Evolutionary conservation across 2,888 invertebrate genomes (phyloP), one percentile per base, ranked within the genome.

Genomic region (Andrena dorsata): DNA sequence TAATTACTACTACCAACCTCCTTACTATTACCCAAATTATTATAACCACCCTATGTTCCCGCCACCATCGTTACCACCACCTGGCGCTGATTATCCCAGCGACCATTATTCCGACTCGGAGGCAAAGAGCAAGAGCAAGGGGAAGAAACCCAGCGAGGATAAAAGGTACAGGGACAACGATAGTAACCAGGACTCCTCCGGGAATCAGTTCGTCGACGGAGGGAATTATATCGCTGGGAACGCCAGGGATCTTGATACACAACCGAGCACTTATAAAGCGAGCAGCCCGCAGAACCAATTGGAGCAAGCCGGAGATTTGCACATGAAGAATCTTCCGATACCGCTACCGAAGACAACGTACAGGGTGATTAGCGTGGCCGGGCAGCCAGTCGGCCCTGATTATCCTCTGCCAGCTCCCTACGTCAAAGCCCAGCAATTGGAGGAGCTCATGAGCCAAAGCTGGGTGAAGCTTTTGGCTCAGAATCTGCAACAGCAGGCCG

Each of bases 371-470:
- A 91, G 90, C 56, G 86, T 93, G 0, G 88, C 90, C 0, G 91
- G 89, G 0, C 92, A 92, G 49, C 92, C 90, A 1, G 87, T 88
- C 0, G 86, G 88, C 8, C 84, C 87, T 0, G 91, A 93, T 47
- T 92, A 91, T 61, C 86, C 90, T 1, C 28, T 92, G 20, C 88
- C 91, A 0, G 64, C 76, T 0, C 75, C 86, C 1, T 91, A 91
- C 60, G 86, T 87, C 4, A 92, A 90, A 23, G 85, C 91, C 3
- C 91, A 91, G 35, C 93, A 92, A 4, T 53, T 93, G 26, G 93
- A 93, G 35, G 92, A 92, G 30, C 69, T 93, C 1, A 92, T 92
- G 92, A 89, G 89, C 2, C 93, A 92, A 68, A 89, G 91, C 0
- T 65, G 93, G 63, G 85, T 89, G 0, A 92, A 90, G 64, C 58